phyloP scores from a whole-genome alignment of 2,888 invertebrate species.

The Caenorhabditis sp. region DNA sequence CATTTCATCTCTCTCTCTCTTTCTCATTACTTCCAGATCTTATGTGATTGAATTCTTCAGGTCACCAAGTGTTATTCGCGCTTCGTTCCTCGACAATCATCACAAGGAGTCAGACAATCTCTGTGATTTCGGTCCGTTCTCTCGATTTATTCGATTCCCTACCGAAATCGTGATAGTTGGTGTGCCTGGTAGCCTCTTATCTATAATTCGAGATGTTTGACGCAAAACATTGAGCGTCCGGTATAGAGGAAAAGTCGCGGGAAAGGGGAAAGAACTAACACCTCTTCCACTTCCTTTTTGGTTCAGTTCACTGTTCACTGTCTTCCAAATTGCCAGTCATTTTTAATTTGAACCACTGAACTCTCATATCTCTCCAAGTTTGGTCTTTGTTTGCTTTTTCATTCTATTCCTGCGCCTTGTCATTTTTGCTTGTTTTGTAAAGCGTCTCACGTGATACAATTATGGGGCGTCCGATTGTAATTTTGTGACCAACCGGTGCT shows the following conservation, averaged over 20 bases:
- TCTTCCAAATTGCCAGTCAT: constrained; percentile 36
- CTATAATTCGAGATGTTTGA: constrained; percentile 31
- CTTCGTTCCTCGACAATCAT: constrained; percentile 48
- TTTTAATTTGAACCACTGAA: constrained; percentile 32
- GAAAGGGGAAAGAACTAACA: constrained; percentile 18
- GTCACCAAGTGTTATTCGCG: constrained; percentile 53
- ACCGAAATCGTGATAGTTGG: background rate
- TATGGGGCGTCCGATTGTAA: background rate
- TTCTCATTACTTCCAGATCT: no score
- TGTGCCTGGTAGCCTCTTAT: constrained; percentile 24
- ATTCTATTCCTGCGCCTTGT: constrained; percentile 12
- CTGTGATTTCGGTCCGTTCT: constrained; percentile 52
- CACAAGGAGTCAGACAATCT: constrained; percentile 39
- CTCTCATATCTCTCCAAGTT: background rate
- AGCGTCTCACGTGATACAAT: constrained; percentile 9
- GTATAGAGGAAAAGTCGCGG: background rate
- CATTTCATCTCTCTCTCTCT: background rate
- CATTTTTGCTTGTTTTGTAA: background rate
- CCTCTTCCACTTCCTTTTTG: background rate
- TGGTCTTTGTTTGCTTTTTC: constrained; percentile 2
- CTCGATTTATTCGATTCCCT: background rate
- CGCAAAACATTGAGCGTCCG: constrained; percentile 34
- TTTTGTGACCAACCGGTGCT: constrained; percentile 16
- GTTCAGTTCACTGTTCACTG: background rate
- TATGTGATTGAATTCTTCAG: no score